These are phyloP conservation scores for Ceramica pisi DNA, from an alignment of 2,888 invertebrate genomes.

Conservation along the genomic window DNA sequence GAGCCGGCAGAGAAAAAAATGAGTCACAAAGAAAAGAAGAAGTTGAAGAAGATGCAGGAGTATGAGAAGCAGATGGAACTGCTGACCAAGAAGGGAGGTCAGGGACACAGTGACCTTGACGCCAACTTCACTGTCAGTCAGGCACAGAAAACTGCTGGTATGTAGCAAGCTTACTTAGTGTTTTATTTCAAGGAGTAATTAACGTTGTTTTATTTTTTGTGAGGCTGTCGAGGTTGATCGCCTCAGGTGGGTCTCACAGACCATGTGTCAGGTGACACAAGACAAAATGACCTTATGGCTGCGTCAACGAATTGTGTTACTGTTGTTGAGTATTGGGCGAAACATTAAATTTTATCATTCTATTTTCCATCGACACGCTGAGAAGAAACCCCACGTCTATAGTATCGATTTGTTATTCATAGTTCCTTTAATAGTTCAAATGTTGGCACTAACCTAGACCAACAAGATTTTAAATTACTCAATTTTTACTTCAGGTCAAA, in stretches of 20 bases:
- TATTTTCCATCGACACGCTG: too few species aligned
- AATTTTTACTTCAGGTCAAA: conserved; percentile 88
- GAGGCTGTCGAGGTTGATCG: too few species aligned
- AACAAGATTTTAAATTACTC: neutral
- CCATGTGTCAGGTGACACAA: too few species aligned
- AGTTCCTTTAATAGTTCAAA: neutral
- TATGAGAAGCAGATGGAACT: conserved; percentile 97
- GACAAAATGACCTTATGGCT: too few species aligned
- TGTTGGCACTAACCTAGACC: neutral
- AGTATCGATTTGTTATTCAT: neutral
- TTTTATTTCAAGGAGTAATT: too few species aligned
- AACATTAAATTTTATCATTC: too few species aligned
- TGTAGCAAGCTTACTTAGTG: conserved; percentile 19
- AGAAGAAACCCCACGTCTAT: too few species aligned
- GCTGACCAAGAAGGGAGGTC: conserved; percentile 96
- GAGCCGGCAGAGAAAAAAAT: conserved; percentile 93
- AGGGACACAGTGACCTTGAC: conserved; percentile 97
- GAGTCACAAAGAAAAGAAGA: conserved; percentile 97
- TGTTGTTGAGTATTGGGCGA: too few species aligned
- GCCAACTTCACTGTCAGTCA: conserved; percentile 99
- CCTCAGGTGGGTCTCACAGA: too few species aligned
- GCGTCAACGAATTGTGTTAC: too few species aligned
- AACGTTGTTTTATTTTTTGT: too few species aligned
- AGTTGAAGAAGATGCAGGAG: conserved; percentile 96
- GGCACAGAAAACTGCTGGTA: conserved; percentile 93